phyloP scores from a whole-genome alignment of 2,888 invertebrate genomes.

The Pheosia tremula region DNA sequence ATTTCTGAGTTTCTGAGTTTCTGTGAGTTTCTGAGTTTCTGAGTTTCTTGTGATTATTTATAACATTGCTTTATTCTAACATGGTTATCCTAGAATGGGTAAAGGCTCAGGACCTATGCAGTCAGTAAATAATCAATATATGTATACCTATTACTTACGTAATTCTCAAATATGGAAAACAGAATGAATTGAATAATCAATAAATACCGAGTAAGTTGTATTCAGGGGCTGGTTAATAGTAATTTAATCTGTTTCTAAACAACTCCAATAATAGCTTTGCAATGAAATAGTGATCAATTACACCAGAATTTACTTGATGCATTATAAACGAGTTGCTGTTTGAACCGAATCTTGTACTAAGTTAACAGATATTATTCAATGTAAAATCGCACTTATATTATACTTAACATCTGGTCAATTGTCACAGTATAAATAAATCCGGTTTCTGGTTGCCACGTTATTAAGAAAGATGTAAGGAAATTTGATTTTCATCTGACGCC shows the following conservation, averaged over 20 bases:
- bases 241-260: slow-evolving; percentile 26
- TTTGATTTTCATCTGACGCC: no score
- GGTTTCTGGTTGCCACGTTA: no score
- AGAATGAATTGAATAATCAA: slow-evolving; percentile 10
- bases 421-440: neutral
- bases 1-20: no score
- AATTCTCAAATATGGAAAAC: neutral
- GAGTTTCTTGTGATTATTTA: no score
- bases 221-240: slow-evolving; percentile 8
- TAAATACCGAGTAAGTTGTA: slow-evolving; percentile 28
- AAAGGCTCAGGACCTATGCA: no score
- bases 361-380: neutral
- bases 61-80: no score
- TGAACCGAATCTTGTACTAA: slow-evolving; percentile 2
- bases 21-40: no score
- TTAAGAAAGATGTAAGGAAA: no score
- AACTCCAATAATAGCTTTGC: slow-evolving; percentile 21
- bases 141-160: neutral
- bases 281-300: slow-evolving; percentile 25
- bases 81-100: no score
- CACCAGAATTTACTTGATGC: slow-evolving; percentile 12
- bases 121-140: no score
- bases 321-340: slow-evolving; percentile 12
- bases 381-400: neutral
- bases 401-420: neutral